A percentile compares a stretch with the other conserved stretches of the same genome.
phyloP scores from a whole-genome alignment of 2,113 vertebrate species.

The Platichthys stellatus region DNA sequence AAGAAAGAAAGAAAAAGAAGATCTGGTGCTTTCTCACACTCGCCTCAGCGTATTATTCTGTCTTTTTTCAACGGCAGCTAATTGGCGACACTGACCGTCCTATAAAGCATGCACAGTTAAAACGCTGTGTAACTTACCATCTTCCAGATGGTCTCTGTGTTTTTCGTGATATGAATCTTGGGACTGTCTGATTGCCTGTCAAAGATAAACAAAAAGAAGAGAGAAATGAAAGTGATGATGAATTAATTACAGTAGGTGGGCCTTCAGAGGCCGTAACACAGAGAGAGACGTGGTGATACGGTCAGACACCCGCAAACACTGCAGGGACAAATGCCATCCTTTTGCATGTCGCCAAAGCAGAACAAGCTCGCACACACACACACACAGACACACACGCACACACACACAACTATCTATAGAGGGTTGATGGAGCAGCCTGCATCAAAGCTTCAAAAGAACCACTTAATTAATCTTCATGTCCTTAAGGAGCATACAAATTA shows the following conservation, averaged over 20 bases:
- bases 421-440: constrained; percentile 63
- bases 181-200: constrained; percentile 90
- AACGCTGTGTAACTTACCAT: constrained; percentile 85
- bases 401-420: constrained; percentile 45
- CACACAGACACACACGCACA: constrained; percentile 10
- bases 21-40: neutral
- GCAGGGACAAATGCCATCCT: constrained; percentile 38
- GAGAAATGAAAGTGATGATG: constrained; percentile 28
- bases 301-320: constrained; percentile 48
- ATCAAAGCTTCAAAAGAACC: constrained; percentile 72
- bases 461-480: constrained; percentile 75
- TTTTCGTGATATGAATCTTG: constrained; percentile 97
- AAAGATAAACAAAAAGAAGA: constrained; percentile 18
- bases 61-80: constrained; percentile 1
- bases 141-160: constrained; percentile 92
- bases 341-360: constrained; percentile 47
- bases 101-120: constrained; percentile 33
- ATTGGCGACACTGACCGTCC: constrained; percentile 10
- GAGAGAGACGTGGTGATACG: constrained; percentile 13
- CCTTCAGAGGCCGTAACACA: constrained; percentile 41
- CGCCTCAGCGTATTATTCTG: neutral
- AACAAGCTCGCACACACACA: neutral
- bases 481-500: constrained; percentile 74
- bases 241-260: constrained; percentile 46
- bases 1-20: too few species aligned